Evolutionary conservation across 2,888 invertebrate genomes (phyloP).

Genomic region (Lochmaea capreae): DNA sequence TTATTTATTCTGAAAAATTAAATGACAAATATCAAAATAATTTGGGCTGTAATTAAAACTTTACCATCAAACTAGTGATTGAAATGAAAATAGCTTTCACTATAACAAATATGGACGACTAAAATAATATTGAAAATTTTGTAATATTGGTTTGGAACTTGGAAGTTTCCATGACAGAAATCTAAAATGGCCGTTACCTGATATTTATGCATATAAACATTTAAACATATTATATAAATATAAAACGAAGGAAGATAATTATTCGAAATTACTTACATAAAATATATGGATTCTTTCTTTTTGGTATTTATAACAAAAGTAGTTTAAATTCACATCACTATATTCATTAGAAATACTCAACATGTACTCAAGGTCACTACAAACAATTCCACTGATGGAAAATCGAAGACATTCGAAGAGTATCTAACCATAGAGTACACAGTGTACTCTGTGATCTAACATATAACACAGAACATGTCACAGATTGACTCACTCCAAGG

Average conservation of each 20-base stretch:
- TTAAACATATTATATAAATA: background rate
- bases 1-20: constrained; percentile 28
- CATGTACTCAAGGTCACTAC: background rate
- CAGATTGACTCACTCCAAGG: too few species aligned
- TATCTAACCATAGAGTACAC: too few species aligned
- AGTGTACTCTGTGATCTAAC: too few species aligned
- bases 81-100: background rate
- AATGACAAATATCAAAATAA: constrained; percentile 5
- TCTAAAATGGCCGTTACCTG: constrained; percentile 3
- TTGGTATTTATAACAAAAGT: background rate
- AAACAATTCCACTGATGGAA: background rate
- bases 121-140: background rate
- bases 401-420: too few species aligned
- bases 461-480: too few species aligned
- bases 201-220: background rate
- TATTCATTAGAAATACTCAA: background rate
- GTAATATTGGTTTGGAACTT: background rate
- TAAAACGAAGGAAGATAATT: background rate
- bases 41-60: background rate
- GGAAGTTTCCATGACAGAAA: constrained; percentile 22
- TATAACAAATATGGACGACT: background rate
- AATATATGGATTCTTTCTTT: background rate
- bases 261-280: background rate
- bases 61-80: background rate
- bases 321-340: constrained; percentile 7